Evolutionary conservation across 2,888 invertebrate genomes (phyloP), one percentile per base, ranked within the genome.

Genomic region (Tenthredo amoena): DNA sequence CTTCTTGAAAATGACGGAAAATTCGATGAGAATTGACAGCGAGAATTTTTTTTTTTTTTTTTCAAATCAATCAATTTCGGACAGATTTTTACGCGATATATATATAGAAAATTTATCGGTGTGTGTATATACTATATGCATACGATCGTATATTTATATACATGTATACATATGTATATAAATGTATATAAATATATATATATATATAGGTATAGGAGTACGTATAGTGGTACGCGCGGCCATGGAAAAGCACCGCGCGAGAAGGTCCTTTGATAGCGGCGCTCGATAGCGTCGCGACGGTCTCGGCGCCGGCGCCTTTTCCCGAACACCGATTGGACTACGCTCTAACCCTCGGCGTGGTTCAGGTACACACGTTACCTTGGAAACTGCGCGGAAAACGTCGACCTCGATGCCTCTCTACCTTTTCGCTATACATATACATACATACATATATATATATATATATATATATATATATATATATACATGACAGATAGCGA

Each of bases 331-430:
- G 62, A 62, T 81, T 58, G 81, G 62, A 12, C 55, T 3, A 3
- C 21, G 2, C 21, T 72, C 21, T 40, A 77, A 31, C 55, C 91
- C 91, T 91, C 91, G 89, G 89, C 88, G 88, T 88, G 87, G 88
- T 68, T 71, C 83, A 90, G 89, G 89, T 90, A 89, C 88, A 90
- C 90, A 92, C 90, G 93, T 93, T 92, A 91, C 93, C 93, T 90
- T 92, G 93, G 93, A 92, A 92, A 93, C 92, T 68, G 86, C 87
- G 86, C 87, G 87, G 87, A 87, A 86, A 87, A 87, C 86, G 86
- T 90, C 90, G 90, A 89, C 87, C 40, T 68, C 50, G 7, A 18
- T 26, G 26, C 15, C 68, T 26, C 26, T 21, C 34, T 68, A 34
- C 68, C 34, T 68, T 55, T n/a, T n/a, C 55, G 9, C 34, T 68